Evolutionary conservation across 1,140 invertebrate species (phyloP).

Genomic region (Elymnias hypermnestra): DNA sequence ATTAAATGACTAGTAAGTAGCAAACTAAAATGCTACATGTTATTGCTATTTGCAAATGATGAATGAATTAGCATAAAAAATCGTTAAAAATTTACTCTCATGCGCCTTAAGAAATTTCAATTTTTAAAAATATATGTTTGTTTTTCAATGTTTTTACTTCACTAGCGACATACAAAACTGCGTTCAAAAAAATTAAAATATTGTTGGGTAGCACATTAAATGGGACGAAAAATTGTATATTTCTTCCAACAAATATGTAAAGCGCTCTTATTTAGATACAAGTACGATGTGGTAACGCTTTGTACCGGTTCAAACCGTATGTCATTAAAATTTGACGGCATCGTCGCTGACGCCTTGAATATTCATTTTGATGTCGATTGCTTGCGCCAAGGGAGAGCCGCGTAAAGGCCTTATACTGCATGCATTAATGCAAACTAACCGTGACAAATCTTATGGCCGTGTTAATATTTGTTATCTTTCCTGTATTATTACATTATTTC

Average conservation of each 20-base stretch:
- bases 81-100: too few species aligned
- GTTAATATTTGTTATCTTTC: too few species aligned
- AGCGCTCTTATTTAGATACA: conserved; percentile 10
- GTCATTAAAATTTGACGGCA: conserved; percentile 23
- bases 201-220: neutral
- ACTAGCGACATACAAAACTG: too few species aligned
- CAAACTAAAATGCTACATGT: too few species aligned
- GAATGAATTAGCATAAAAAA: too few species aligned
- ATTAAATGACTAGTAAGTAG: too few species aligned
- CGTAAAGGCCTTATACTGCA: neutral
- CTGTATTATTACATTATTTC: too few species aligned
- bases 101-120: too few species aligned
- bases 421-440: conserved; percentile 1
- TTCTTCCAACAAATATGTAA: conserved; percentile 12
- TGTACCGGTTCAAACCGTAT: conserved; percentile 15
- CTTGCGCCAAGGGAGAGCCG: conserved; percentile 7
- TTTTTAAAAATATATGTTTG: too few species aligned
- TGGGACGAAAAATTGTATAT: conserved; percentile 2
- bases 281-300: conserved; percentile 11
- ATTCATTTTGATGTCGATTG: conserved; percentile 18
- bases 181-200: too few species aligned
- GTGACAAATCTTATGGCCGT: neutral
- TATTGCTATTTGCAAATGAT: too few species aligned
- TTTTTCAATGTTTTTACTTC: too few species aligned
- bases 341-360: conserved; percentile 12